phyloP scores from a whole-genome alignment of 1,140 invertebrate genomes.

The Ostrea edulis region DNA sequence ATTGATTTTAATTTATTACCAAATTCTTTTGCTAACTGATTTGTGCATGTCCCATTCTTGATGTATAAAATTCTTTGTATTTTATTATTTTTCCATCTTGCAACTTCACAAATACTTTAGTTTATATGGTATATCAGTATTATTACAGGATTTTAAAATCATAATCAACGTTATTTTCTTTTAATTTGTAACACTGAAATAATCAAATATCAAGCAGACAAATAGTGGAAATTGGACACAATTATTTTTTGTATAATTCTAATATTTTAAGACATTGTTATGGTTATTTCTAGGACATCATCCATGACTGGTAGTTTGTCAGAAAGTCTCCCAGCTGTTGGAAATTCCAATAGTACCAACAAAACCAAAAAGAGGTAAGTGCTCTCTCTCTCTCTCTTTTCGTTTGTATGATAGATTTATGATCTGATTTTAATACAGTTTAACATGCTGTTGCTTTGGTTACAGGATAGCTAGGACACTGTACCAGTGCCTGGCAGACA shows the following conservation, averaged over 20 bases:
- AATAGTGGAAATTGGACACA: not conserved
- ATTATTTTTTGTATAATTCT: not conserved
- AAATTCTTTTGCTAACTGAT: not conserved
- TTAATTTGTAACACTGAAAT: not conserved
- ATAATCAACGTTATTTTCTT: not conserved
- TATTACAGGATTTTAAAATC: not conserved
- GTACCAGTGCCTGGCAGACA: slow-evolving; percentile 96
- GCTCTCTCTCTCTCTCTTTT: not conserved
- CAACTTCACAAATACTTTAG: not conserved
- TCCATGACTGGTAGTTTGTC: slow-evolving; percentile 71
- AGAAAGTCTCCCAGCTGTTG: slow-evolving; percentile 62
- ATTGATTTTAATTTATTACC: not conserved
- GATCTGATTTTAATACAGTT: not conserved
- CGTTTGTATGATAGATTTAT: not conserved
- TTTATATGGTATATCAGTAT: not conserved
- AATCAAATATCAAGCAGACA: not conserved
- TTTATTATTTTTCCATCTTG: not conserved
- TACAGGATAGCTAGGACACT: slow-evolving; percentile 88
- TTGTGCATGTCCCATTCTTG: slow-evolving; percentile 1
- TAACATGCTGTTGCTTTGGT: slow-evolving; percentile 8
- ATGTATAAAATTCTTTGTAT: not conserved
- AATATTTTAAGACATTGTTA: not conserved
- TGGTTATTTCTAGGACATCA: slow-evolving; percentile 60
- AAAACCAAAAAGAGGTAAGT: slow-evolving; percentile 33
- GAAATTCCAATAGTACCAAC: slow-evolving; percentile 23